phyloP scores from a whole-genome alignment of 2,888 invertebrate genomes.

The Pheosia tremula region DNA sequence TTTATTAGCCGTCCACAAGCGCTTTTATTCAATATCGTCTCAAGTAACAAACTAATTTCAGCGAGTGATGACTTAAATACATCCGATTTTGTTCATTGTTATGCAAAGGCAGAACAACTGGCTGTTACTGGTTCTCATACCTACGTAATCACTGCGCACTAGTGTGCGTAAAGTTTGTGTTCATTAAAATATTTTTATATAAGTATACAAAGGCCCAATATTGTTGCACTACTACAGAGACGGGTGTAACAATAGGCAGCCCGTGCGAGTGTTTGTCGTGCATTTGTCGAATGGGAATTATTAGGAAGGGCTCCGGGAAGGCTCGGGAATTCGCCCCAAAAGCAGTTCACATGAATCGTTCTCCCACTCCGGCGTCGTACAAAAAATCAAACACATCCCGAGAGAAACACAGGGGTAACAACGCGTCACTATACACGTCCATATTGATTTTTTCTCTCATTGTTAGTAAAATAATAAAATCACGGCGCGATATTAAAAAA shows the following conservation, averaged over 20 bases:
- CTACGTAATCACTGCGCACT: conserved; percentile 19
- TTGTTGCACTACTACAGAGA: conserved; percentile 78
- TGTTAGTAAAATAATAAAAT: conserved; percentile 82
- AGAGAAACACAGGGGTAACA: conserved; percentile 84
- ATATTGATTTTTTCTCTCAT: conserved; percentile 83
- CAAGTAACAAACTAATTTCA: conserved; percentile 14
- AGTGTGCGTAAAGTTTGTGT: conserved; percentile 48
- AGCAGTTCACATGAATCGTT: conserved; percentile 83
- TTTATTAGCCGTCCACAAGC: conserved; percentile 28
- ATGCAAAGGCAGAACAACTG: conserved; percentile 16
- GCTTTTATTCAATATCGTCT: conserved; percentile 20
- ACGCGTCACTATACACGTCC: conserved; percentile 76
- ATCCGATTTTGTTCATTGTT: conserved; percentile 10
- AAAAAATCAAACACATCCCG: conserved; percentile 84
- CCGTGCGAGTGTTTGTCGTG: conserved; percentile 83
- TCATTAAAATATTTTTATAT: conserved; percentile 68
- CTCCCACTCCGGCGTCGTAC: conserved; percentile 81
- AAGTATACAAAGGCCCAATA: conserved; percentile 66
- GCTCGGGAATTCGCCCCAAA: conserved; percentile 85
- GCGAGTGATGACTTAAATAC: conserved; percentile 11
- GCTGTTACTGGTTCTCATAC: conserved; percentile 25
- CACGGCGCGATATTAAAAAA: conserved; percentile 67
- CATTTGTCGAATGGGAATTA: conserved; percentile 83
- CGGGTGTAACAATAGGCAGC: conserved; percentile 74
- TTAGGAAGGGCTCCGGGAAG: conserved; percentile 82